phyloP scores from a whole-genome alignment of 2,113 vertebrate species.

The Entomyzon cyanotis region DNA sequence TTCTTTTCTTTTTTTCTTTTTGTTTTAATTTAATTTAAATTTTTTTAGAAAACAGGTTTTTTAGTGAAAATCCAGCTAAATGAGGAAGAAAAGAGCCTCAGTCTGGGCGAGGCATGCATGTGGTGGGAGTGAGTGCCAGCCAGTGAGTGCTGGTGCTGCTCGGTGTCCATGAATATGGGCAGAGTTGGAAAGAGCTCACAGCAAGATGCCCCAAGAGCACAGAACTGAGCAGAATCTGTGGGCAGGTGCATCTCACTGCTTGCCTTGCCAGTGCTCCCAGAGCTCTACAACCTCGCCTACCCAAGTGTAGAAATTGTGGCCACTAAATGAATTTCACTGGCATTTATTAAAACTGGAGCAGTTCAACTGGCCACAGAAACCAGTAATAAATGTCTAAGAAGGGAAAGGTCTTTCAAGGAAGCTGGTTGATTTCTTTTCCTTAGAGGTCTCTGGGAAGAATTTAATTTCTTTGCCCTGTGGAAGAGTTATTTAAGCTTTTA shows the following conservation, averaged over 20 bases:
- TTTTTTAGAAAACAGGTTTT: not conserved
- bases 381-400: not conserved
- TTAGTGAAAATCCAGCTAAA: not conserved
- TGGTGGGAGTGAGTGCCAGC: fast-evolving
- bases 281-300: fast-evolving
- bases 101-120: not conserved
- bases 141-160: not conserved
- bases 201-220: fast-evolving
- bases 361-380: not conserved
- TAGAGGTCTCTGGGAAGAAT: not conserved
- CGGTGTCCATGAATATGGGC: fast-evolving
- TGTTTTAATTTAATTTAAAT: not conserved
- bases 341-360: not conserved
- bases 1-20: not conserved
- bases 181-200: not conserved
- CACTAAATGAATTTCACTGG: not conserved
- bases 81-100: not conserved
- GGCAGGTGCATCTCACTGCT: not conserved
- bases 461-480: not conserved
- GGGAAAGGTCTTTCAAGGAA: not conserved
- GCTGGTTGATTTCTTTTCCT: not conserved
- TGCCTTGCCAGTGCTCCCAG: not conserved
- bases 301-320: fast-evolving
- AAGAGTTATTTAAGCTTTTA: not conserved
- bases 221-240: not conserved